Evolutionary conservation across 2,888 invertebrate genomes (phyloP), one percentile per base, ranked within the genome.

Genomic region (Standfussiana lucernea): DNA sequence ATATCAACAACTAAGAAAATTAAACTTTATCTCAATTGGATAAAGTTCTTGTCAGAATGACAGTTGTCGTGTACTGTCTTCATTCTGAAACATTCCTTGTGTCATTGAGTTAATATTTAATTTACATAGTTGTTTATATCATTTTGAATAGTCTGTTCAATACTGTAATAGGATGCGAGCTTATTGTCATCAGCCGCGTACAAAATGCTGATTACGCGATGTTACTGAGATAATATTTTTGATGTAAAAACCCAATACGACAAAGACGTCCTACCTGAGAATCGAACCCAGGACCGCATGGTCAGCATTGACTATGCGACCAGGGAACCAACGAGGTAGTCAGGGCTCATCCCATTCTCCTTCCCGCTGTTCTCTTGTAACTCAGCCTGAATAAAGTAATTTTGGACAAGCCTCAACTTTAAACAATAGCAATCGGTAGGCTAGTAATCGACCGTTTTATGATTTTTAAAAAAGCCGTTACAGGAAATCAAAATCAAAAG

Each of bases 401-500:
- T 68, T 28, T 56, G 67, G 10, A 50, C n/a, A 6, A 35, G 0
- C n/a, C 0, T 7, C 15, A 24, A 18, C 35, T 68, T 1, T 18
- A 68, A 53, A 68, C 18, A 35, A 7, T 53, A 11, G 11, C 2
- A 18, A 59, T 59, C 8, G 13, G 11, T 37, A 0, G 24, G 1
- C 32, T 35, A 45, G 15, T 47, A 24, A 18, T 10, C 15, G 15
- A 24, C 45, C 2, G 10, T 35, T 32, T 32, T 56, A 56, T 56
- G 8, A 32, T 5, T 42, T 65, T 59, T 6, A 42, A 75, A 40
- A 40, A 75, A 53, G 13, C 65, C 24, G 37, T 77, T 53, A 35
- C 37, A n/a, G n/a, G n/a, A n/a, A n/a, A n/a, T n/a, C n/a, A n/a
- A n/a, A n/a, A n/a, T n/a, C n/a, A n/a, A n/a, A n/a, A n/a, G n/a